Percentiles rank a stretch among this genome's conserved stretches.
These are phyloP conservation scores for Cheumatopsyche charites DNA, from an alignment of 1,140 invertebrate genomes.

Conservation along the genomic window DNA sequence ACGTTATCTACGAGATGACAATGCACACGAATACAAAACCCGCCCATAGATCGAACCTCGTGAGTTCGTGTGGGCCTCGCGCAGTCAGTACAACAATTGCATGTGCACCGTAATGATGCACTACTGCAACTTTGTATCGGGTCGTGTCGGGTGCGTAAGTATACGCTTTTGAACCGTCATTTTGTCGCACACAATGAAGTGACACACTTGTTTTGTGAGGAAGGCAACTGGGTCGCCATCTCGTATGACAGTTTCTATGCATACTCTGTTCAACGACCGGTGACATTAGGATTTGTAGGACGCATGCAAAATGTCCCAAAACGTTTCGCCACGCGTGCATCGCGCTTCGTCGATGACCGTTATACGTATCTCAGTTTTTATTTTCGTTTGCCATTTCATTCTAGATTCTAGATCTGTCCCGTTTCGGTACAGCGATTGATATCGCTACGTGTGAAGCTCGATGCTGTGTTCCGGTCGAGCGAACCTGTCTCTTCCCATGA, in stretches of 20 bases:
- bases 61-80: not conserved
- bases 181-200: not conserved
- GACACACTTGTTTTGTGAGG: slow-evolving; percentile 6
- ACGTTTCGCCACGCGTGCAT: not conserved
- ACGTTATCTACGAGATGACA: not conserved
- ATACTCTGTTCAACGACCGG: slow-evolving; percentile 8
- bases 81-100: not conserved
- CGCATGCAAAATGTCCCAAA: slow-evolving; percentile 6
- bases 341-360: not conserved
- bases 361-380: not conserved
- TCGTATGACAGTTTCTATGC: slow-evolving; percentile 6
- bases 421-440: no score
- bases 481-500: no score
- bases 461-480: not conserved
- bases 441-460: slow-evolving; percentile 1
- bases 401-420: no score
- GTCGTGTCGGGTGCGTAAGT: not conserved
- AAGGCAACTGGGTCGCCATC: slow-evolving; percentile 9
- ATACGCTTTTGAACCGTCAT: not conserved
- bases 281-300: slow-evolving; percentile 7
- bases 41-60: not conserved
- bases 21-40: no score
- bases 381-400: not conserved
- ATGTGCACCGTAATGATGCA: no score
- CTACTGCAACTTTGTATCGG: no score